A percentile compares a stretch with the other conserved stretches of the same genome.
These are phyloP conservation scores for Chloropsis hardwickii DNA, from an alignment of 2,113 vertebrate species.

Conservation along the genomic window DNA sequence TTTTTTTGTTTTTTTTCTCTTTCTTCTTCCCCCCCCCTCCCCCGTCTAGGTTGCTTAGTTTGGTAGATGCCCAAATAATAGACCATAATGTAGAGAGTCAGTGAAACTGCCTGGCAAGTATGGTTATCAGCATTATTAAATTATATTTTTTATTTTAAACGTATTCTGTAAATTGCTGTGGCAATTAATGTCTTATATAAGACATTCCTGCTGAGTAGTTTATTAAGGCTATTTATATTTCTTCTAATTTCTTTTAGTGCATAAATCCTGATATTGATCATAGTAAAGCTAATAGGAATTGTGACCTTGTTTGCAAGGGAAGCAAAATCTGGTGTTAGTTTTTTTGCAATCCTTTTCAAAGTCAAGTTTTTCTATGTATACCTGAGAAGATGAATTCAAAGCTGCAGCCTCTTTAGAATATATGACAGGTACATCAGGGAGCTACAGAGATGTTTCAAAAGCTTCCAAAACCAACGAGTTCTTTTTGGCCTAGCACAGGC, in stretches of 20 bases:
- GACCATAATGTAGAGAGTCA: not conserved
- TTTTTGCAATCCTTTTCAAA: not conserved
- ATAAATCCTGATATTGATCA: not conserved
- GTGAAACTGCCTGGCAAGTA: not conserved
- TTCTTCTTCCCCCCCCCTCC: too few relatives aligned
- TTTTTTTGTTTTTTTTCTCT: not conserved
- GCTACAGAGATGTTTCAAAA: not conserved
- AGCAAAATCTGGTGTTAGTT: not conserved
- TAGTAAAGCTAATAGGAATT: not conserved
- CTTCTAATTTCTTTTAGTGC: not conserved
- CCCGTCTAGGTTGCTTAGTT: not conserved
- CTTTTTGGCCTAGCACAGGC: not conserved
- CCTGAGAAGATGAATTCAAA: not conserved
- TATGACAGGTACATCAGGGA: not conserved
- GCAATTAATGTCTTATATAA: not conserved
- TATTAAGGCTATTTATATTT: slow-evolving; percentile 10
- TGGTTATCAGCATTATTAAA: not conserved
- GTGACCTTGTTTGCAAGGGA: not conserved
- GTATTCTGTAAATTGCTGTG: not conserved
- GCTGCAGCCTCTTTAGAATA: not conserved
- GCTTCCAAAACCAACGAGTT: not conserved
- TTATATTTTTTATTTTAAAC: not conserved
- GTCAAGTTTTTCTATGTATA: not conserved
- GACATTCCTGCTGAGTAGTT: not conserved
- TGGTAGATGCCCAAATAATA: not conserved